Base-by-base conservation (phyloP, 2,113 vertebrate species). In the Corvus moneduloides region DNA sequence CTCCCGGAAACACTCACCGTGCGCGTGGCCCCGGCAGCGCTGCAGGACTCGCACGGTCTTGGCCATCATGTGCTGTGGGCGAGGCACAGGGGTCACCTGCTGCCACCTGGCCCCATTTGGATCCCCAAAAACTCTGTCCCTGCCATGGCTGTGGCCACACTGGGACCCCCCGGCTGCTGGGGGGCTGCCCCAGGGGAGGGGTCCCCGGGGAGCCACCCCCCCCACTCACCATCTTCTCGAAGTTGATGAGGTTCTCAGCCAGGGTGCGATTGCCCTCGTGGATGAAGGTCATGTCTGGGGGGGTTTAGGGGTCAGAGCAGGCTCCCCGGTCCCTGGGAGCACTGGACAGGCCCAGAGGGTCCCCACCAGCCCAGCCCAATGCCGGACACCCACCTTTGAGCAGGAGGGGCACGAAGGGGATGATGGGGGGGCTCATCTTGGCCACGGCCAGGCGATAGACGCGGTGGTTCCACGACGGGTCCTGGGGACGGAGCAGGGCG, bases 361-460 rank as follows among this genome's bases (percentile, higher is more conserved):
- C 21, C 32, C 61, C 20, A 21, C 28, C 43, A 17, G 35, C 35
- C 30, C 46, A 3, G 61, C 24, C 27, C 63, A 5, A 2, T 3
- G 13, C 10, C 0, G 3, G 33, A 17, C 4, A 61, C 66, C 48
- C 97, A 99, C 99, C 99, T 99, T 99, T 99, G 90, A 99, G 98
- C 41, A 99, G 98, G 21, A 99, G 98, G 32, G 99, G 99, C 97
- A 99, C 98, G 86, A 99, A 99, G 82, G 99, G 99, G 94, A 99
- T 99, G 97, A 99, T 97, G 6, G 99, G 99, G 59, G 99, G 98
- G 55, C 97, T 98, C 80, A 99, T 98, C 95, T 99, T 99, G 93
- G 98, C 97, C 26, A 99, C 98, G 4, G 98, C 98, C 93, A 99
- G 95, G 58, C 99, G 98, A 91, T 99, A 99, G 9, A 99, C 98